Conservation (phyloP, 1,140 invertebrate genomes). For the Sipha flava region DNA sequence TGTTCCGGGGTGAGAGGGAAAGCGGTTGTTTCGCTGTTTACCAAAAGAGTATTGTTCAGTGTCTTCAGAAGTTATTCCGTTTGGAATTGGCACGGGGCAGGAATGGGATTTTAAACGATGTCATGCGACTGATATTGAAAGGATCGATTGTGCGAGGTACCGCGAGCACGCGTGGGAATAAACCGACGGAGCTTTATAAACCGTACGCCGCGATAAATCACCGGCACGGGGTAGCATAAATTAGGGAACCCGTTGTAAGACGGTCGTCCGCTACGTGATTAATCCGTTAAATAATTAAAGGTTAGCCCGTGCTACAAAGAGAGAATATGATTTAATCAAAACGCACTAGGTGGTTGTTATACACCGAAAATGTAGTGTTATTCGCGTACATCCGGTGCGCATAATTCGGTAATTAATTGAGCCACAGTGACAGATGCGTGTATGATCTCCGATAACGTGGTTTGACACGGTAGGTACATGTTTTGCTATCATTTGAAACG, state of each 20-base stretch:
- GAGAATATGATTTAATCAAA: conserved; percentile 1
- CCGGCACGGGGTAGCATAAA: neutral
- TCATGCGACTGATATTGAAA: no score
- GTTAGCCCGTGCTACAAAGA: neutral
- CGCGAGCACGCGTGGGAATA: no score
- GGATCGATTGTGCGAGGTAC: no score
- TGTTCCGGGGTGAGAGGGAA: no score
- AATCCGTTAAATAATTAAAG: conserved; percentile 3
- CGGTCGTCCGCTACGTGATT: neutral
- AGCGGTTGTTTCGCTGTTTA: no score
- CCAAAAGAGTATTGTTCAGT: no score
- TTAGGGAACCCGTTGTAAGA: neutral
- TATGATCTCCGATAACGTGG: neutral
- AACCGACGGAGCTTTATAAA: neutral
- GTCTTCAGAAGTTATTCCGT: no score
- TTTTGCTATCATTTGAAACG: no score
- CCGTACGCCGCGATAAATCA: neutral
- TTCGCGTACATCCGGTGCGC: neutral
- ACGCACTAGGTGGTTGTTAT: neutral
- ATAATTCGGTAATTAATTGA: neutral
- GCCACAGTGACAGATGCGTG: neutral
- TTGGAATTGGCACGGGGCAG: no score
- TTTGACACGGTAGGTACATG: no score
- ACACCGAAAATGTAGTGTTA: no score
- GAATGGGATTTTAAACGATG: no score